These are phyloP conservation scores for Acholoe squamosa DNA, from an alignment of 2,888 invertebrate species.

Conservation along the genomic window DNA sequence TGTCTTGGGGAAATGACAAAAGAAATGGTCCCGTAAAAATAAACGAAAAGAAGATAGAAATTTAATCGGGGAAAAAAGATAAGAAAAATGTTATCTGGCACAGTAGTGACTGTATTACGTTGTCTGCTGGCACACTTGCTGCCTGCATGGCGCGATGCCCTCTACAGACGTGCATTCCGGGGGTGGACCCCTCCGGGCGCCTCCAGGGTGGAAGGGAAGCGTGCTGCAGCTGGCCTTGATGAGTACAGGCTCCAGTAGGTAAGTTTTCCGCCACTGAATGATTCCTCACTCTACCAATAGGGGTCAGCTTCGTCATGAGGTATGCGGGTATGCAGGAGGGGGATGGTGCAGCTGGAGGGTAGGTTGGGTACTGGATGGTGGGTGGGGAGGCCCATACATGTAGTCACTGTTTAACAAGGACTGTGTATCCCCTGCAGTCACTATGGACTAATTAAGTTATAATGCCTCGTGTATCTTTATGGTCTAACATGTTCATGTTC, in stretches of 20 bases:
- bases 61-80: no score
- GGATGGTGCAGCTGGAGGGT: not conserved
- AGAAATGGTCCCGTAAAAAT: no score
- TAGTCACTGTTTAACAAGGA: no score
- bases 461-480: no score
- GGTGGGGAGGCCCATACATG: not conserved
- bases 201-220: not conserved
- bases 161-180: not conserved
- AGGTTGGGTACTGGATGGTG: not conserved
- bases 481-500: no score
- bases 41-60: no score
- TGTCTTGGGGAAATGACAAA: no score
- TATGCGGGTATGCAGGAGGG: not conserved
- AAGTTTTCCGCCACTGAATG: not conserved
- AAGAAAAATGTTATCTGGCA: no score
- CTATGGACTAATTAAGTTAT: no score
- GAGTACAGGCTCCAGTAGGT: not conserved
- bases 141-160: not conserved
- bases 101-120: not conserved
- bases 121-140: not conserved
- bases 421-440: no score
- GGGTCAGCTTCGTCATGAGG: conserved; percentile 19
- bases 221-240: not conserved
- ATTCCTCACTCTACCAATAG: conserved; percentile 2
- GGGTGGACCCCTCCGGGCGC: conserved; percentile 27